Percentiles rank a stretch among this genome's conserved stretches.
Evolutionary conservation across 2,113 vertebrate species (phyloP).

Genomic region (Clinocottus analis): DNA sequence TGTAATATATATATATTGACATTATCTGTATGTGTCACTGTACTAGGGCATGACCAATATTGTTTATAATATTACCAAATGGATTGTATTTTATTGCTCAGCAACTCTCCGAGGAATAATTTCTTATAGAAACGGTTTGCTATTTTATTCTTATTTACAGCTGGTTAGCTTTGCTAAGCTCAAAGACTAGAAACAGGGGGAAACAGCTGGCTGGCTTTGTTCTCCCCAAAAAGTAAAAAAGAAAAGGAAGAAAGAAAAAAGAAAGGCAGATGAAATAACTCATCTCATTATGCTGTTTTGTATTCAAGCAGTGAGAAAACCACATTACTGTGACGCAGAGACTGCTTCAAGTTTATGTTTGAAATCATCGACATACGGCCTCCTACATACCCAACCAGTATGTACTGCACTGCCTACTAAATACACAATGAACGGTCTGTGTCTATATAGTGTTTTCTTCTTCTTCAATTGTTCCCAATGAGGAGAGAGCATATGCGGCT

Average conservation of each 20-base stretch:
- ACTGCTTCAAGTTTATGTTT: background rate
- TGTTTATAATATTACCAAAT: background rate
- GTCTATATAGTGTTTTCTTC: no score
- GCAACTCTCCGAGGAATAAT: background rate
- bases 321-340: background rate
- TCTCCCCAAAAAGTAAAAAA: background rate
- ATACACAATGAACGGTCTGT: no score
- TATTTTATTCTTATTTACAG: background rate
- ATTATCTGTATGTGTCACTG: background rate
- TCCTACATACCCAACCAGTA: background rate
- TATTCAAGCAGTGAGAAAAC: background rate
- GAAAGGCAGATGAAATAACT: background rate
- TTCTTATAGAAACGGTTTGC: background rate
- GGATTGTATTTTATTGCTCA: background rate
- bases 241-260: background rate
- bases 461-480: no score
- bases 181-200: background rate
- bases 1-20: background rate
- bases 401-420: background rate
- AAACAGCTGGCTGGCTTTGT: background rate
- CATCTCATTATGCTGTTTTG: background rate
- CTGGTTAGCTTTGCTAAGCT: background rate
- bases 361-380: background rate
- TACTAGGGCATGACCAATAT: background rate
- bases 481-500: no score